Conservation (phyloP, 2,888 invertebrate genomes). For the Zootermopsis nevadensis region DNA sequence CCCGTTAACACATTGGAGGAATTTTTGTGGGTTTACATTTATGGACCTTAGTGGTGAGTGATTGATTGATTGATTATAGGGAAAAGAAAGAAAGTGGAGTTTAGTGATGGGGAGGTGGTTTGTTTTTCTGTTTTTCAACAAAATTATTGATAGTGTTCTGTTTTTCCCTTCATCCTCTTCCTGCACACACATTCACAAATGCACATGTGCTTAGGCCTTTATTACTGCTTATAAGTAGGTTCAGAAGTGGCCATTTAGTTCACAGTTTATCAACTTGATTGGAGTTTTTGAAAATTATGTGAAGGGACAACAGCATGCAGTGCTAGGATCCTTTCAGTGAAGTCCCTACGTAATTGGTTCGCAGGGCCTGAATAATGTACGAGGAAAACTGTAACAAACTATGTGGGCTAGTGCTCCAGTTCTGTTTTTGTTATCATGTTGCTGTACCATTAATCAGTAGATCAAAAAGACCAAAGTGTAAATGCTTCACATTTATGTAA, state of each 20-base stretch:
- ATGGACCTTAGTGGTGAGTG: slow-evolving; percentile 40
- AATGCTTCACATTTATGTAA: no score
- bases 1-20: slow-evolving; percentile 28
- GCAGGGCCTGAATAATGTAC: no score
- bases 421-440: no score
- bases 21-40: slow-evolving; percentile 39
- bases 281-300: no score
- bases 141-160: background rate
- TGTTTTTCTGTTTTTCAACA: slow-evolving; percentile 10
- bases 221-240: background rate
- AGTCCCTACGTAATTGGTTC: no score
- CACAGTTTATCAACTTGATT: background rate
- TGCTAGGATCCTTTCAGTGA: no score
- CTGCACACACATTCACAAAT: background rate
- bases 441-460: no score
- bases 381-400: no score
- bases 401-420: no score
- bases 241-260: slow-evolving; percentile 5
- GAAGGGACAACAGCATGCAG: no score
- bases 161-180: background rate
- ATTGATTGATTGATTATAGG: slow-evolving; percentile 42
- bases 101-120: slow-evolving; percentile 2
- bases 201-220: slow-evolving; percentile 4
- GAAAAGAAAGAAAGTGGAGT: slow-evolving; percentile 25
- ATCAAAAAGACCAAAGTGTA: no score